Evolutionary conservation across 1,140 invertebrate genomes (phyloP), one percentile per base, ranked within the genome.

Genomic region (Caerostris extrusa): DNA sequence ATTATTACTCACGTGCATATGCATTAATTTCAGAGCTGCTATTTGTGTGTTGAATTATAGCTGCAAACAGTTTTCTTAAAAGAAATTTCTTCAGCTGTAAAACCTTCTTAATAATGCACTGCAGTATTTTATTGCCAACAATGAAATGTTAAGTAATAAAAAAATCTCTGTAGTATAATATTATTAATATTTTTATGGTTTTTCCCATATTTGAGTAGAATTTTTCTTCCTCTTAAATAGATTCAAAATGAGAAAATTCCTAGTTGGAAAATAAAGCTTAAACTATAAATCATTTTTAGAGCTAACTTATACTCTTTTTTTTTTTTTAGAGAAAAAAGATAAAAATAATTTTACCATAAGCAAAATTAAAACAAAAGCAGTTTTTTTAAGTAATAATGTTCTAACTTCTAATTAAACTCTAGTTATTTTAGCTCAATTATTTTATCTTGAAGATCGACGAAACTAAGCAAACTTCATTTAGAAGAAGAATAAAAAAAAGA

Each of bases 361-460:
- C 34, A 77, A 77, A 77, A 77, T 7, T 53, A 4, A 50, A 64
- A 3, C 3, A 64, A 64, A 64, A 12, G 57, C 55, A 81, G 1
- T 64, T 17, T 64, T 64, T 64, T 10, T 7, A 64, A 77, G 19
- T 7, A 17, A 58, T 87, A 64, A 87, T 61, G 60, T 50, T 50
- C 34, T 19, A 87, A 14, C 85, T 61, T 64, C 60, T 57, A 87
- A 87, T 87, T 87, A 87, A 87, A 87, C 85, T 64, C 85, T 87
- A 87, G 85, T 87, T 87, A 87, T 53, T 87, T 61, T 64, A 50
- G 34, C 10, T 50, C 34, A 14, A 53, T 64, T 61, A 87, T 34
- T 87, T 87, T 64, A 87, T 87, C 71, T 83, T 83, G 53, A 56
- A 83, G 82, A 83, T 83, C 82, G 19, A 5, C 17, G 53, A 83